Percentiles rank a stretch among this genome's conserved stretches.
These are phyloP conservation scores for Chrysomallon squamiferum DNA, from an alignment of 1,140 invertebrate genomes.

Conservation along the genomic window DNA sequence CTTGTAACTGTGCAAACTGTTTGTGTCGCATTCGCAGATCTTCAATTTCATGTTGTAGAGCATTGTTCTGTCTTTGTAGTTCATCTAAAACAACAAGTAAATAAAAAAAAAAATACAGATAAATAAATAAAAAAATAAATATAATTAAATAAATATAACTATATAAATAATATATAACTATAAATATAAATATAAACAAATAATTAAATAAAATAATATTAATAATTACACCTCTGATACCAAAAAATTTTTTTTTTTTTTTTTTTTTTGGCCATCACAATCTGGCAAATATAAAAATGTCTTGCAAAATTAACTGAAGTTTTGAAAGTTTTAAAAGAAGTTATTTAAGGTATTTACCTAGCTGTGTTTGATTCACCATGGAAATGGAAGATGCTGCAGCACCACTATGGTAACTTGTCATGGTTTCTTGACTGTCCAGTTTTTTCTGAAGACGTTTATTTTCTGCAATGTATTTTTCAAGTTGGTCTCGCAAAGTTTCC, in stretches of 20 bases:
- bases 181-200: too few species aligned
- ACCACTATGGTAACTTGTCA: background rate
- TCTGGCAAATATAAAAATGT: too few species aligned
- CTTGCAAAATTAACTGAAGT: too few species aligned
- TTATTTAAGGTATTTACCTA: constrained; percentile 26
- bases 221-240: too few species aligned
- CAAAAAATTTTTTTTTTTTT: too few species aligned
- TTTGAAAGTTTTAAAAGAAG: too few species aligned
- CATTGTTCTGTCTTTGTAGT: constrained; percentile 47
- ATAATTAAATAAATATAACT: too few species aligned
- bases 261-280: too few species aligned
- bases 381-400: constrained; percentile 15
- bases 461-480: constrained; percentile 50
- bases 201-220: too few species aligned
- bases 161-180: too few species aligned
- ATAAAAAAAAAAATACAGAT: background rate
- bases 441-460: constrained; percentile 48
- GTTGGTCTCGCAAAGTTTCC: constrained; percentile 44
- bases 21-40: constrained; percentile 52
- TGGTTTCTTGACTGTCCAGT: constrained; percentile 18
- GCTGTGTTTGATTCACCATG: constrained; percentile 30
- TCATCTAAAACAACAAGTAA: constrained; percentile 36
- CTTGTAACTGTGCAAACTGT: constrained; percentile 58
- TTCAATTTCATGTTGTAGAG: constrained; percentile 49
- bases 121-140: background rate